Conservation (phyloP, 2,797 vertebrate genomes). For the Falco concolor region DNA sequence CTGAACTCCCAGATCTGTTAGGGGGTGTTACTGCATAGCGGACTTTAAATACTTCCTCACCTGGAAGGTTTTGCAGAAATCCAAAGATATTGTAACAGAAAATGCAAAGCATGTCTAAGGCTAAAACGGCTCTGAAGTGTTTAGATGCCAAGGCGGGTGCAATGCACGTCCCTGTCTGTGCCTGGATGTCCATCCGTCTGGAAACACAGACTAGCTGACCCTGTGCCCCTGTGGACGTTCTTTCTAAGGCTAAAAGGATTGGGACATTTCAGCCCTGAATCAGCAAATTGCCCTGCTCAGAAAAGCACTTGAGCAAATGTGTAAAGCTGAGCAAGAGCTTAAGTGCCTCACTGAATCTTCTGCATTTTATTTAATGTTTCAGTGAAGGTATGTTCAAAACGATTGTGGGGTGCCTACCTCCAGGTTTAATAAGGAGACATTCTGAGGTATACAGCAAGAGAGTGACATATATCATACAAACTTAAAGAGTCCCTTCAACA, state of each 20-base stretch:
- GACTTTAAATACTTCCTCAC: neutral
- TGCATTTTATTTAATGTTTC: neutral
- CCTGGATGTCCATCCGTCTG: neutral
- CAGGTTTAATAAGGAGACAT: neutral
- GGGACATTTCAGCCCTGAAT: neutral
- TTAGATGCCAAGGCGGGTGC: neutral
- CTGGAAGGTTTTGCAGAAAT: neutral
- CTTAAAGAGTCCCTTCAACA: neutral
- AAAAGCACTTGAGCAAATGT: neutral
- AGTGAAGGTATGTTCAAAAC: neutral
- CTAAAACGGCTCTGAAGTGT: neutral
- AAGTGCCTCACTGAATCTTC: neutral
- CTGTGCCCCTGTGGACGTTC: accelerated
- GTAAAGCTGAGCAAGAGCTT: neutral
- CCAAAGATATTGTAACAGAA: neutral
- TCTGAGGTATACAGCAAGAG: neutral
- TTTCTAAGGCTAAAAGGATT: neutral
- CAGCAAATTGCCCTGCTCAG: neutral
- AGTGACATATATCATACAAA: neutral
- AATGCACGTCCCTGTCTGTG: neutral
- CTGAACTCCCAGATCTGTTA: neutral
- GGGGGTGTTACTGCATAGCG: neutral
- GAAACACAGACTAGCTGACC: neutral
- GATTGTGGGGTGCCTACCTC: neutral
- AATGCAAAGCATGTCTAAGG: neutral